phyloP scores from a whole-genome alignment of 2,888 invertebrate genomes.

The Mythimna impura region DNA sequence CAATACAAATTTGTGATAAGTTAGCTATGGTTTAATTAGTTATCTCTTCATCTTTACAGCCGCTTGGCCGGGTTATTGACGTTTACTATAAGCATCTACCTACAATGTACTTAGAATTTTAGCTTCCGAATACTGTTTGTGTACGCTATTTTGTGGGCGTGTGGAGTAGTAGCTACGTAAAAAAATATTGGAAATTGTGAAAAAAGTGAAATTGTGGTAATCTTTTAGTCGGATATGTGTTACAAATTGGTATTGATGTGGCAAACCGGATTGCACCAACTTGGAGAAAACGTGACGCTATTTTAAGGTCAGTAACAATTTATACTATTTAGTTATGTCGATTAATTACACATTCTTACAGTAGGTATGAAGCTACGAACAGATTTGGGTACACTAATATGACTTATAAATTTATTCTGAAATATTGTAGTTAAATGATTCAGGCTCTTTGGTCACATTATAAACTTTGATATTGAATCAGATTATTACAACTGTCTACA shows the following conservation, averaged over 20 bases:
- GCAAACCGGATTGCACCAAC: slow-evolving; percentile 87
- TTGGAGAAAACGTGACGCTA: slow-evolving; percentile 86
- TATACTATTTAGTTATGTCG: slow-evolving; percentile 43
- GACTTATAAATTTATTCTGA: background rate
- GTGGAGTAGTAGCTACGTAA: slow-evolving; percentile 62
- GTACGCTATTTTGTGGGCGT: slow-evolving; percentile 81
- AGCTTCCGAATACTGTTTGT: slow-evolving; percentile 82
- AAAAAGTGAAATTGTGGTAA: slow-evolving; percentile 75
- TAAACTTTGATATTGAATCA: background rate
- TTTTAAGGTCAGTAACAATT: slow-evolving; percentile 85
- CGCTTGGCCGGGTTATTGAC: slow-evolving; percentile 86
- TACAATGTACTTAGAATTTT: slow-evolving; percentile 69
- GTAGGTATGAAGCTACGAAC: background rate
- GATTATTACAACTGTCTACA: background rate
- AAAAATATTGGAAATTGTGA: slow-evolving; percentile 65
- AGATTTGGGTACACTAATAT: background rate
- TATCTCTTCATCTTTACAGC: slow-evolving; percentile 61
- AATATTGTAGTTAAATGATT: background rate
- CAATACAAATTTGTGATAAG: slow-evolving; percentile 34
- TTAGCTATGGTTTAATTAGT: slow-evolving; percentile 31
- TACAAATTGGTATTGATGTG: slow-evolving; percentile 86
- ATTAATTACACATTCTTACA: slow-evolving; percentile 22
- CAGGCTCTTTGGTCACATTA: slow-evolving; percentile 1
- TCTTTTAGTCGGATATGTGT: slow-evolving; percentile 79
- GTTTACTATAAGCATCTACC: slow-evolving; percentile 77